Evolutionary conservation across 2,888 invertebrate genomes (phyloP).

Genomic region (Zootermopsis nevadensis): DNA sequence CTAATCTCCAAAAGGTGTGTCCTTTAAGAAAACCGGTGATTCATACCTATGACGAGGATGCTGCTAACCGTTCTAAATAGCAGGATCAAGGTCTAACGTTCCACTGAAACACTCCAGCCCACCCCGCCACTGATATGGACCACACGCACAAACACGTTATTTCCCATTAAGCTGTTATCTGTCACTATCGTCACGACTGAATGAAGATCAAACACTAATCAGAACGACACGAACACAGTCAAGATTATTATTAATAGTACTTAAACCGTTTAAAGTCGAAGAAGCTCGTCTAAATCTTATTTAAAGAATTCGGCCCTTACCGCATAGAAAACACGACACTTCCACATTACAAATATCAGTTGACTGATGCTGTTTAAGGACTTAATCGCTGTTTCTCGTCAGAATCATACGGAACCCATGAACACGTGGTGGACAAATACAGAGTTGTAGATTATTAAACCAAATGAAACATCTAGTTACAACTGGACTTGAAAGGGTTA

Average conservation of each 20-base stretch:
- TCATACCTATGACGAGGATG: background rate
- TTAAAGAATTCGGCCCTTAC: too few relatives aligned
- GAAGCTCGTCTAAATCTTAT: too few relatives aligned
- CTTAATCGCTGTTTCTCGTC: too few relatives aligned
- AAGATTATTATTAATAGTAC: background rate
- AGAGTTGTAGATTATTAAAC: too few relatives aligned
- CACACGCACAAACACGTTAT: background rate
- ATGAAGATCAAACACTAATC: background rate
- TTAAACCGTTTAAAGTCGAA: too few relatives aligned
- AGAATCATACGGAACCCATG: too few relatives aligned
- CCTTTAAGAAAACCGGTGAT: background rate
- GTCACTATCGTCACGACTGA: background rate
- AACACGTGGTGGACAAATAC: too few relatives aligned
- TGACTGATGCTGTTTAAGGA: too few relatives aligned
- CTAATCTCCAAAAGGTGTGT: background rate
- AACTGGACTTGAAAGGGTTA: too few relatives aligned
- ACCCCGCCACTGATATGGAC: background rate
- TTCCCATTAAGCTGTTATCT: background rate
- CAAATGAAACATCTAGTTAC: too few relatives aligned
- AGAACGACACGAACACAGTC: background rate
- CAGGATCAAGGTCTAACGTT: background rate
- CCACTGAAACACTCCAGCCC: background rate
- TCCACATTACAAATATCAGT: too few relatives aligned
- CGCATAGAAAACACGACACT: too few relatives aligned
- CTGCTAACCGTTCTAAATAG: constrained; percentile 3